These are phyloP conservation scores for Phyllostomus hastatus DNA, from an alignment of 2,113 vertebrate species.

Conservation along the genomic window DNA sequence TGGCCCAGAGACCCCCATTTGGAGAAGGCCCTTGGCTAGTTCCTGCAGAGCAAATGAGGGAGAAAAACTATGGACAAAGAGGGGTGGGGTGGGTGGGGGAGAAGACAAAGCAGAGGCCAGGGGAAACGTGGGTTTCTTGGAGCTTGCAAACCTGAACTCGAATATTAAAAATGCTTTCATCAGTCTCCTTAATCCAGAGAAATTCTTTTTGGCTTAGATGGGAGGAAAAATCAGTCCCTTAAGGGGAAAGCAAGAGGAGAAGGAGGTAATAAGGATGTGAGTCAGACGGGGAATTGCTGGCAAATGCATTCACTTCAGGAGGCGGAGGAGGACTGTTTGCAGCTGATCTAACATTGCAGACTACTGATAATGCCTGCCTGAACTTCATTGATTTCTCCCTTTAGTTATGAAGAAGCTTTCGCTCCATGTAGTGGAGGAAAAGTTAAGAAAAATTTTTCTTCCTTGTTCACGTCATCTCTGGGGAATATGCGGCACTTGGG, in stretches of 20 bases:
- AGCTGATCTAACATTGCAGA: conserved; percentile 69
- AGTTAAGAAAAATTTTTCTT: conserved; percentile 46
- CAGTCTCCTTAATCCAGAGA: conserved; percentile 81
- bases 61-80: not conserved
- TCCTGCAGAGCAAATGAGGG: conserved; percentile 7
- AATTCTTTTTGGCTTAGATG: conserved; percentile 81
- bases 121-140: not conserved
- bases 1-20: not conserved
- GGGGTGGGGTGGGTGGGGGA: not conserved
- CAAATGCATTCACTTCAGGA: conserved; percentile 64
- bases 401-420: conserved; percentile 64
- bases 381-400: conserved; percentile 68
- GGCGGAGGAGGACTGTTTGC: conserved; percentile 60
- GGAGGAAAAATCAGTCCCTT: conserved; percentile 80
- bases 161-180: conserved; percentile 79
- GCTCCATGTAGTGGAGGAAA: conserved; percentile 61
- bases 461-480: conserved; percentile 43
- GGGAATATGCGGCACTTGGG: conserved; percentile 48
- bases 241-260: conserved; percentile 77
- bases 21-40: not conserved
- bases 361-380: conserved; percentile 65
- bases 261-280: conserved; percentile 82
- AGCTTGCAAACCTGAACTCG: conserved; percentile 55
- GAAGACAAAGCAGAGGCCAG: not conserved
- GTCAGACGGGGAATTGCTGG: conserved; percentile 82